These are phyloP conservation scores for Marmota monax DNA, from an alignment of 2,113 vertebrate species.

Conservation along the genomic window DNA sequence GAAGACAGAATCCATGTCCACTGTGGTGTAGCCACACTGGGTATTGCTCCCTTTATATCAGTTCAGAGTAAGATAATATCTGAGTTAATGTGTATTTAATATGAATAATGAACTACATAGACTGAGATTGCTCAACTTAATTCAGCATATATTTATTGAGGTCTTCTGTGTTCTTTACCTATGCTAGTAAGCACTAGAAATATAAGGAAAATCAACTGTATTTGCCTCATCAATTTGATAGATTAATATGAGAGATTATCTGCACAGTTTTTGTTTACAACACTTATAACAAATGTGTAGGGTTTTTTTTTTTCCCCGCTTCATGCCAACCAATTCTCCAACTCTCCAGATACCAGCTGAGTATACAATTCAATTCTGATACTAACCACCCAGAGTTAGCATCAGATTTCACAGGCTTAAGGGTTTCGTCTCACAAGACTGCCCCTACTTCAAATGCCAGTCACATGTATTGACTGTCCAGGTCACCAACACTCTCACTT, in stretches of 20 bases:
- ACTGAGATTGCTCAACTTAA: neutral
- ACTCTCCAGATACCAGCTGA: neutral
- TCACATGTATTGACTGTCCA: neutral
- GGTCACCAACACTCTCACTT: neutral
- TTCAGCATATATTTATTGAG: constrained; percentile 44
- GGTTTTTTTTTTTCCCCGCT: neutral
- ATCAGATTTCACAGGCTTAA: neutral
- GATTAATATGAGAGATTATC: neutral
- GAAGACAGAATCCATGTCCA: neutral
- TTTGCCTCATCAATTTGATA: neutral
- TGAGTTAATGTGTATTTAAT: constrained; percentile 8
- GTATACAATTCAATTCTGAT: neutral
- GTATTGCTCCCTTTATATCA: neutral
- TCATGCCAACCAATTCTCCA: neutral
- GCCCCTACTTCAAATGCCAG: neutral
- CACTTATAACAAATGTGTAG: neutral
- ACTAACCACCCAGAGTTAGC: neutral
- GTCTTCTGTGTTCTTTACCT: constrained; percentile 10
- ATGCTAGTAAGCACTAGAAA: neutral
- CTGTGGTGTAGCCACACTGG: neutral
- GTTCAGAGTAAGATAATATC: constrained; percentile 15
- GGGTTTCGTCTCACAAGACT: neutral
- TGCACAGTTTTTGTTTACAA: neutral
- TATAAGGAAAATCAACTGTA: neutral
- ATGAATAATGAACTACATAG: neutral